phyloP scores from a whole-genome alignment of 2,888 invertebrate genomes.

The Caradrina clavipalpis region DNA sequence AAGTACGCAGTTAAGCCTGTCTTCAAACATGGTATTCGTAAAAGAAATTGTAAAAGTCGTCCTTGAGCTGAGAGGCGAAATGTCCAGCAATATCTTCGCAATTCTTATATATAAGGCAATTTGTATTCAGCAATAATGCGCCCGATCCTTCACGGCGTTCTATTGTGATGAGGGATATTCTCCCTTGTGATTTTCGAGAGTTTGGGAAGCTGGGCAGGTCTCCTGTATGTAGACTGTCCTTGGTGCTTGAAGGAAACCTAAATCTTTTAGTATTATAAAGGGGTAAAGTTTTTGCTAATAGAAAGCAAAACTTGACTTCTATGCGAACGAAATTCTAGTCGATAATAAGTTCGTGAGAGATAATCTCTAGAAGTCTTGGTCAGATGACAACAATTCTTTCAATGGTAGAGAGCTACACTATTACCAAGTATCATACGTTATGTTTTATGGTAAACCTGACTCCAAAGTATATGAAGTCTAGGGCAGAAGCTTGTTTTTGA shows the following conservation, averaged over 20 bases:
- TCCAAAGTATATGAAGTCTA: too few relatives aligned
- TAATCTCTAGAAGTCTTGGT: too few relatives aligned
- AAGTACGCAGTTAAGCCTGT: constrained; percentile 17
- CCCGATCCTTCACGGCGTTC: constrained; percentile 48
- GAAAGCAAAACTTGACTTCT: too few relatives aligned
- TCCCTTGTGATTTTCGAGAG: constrained; percentile 50
- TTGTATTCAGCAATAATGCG: constrained; percentile 70
- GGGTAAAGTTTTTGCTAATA: too few relatives aligned
- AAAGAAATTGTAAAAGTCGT: constrained; percentile 53
- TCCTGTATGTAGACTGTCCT: neutral
- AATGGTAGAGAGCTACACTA: too few relatives aligned
- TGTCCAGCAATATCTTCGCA: constrained; percentile 65
- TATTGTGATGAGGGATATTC: constrained; percentile 49
- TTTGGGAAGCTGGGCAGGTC: constrained; percentile 7
- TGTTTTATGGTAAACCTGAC: too few relatives aligned
- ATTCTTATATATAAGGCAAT: constrained; percentile 72
- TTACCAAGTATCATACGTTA: too few relatives aligned
- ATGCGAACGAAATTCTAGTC: too few relatives aligned
- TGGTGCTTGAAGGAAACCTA: neutral
- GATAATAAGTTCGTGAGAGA: too few relatives aligned
- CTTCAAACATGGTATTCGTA: constrained; percentile 21
- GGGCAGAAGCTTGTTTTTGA: too few relatives aligned
- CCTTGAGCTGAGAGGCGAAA: constrained; percentile 45
- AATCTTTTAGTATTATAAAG: neutral
- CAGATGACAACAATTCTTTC: too few relatives aligned